Evolutionary conservation across 1,140 invertebrate genomes (phyloP).

Genomic region (Calosoma granatense): DNA sequence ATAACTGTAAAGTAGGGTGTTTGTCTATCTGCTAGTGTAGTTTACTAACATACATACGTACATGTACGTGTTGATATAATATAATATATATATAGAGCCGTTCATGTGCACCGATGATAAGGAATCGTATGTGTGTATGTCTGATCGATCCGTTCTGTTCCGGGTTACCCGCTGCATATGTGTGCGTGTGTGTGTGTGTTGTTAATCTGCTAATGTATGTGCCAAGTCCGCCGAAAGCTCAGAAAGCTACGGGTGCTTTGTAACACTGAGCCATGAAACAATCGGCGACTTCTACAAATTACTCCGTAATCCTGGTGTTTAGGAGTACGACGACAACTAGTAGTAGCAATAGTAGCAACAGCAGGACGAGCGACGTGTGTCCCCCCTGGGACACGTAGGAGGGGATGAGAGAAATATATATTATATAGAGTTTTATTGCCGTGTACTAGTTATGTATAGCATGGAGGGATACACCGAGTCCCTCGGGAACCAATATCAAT

Average conservation of each 20-base stretch:
- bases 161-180: background rate
- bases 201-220: slow-evolving; percentile 9
- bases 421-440: slow-evolving; percentile 7
- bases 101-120: slow-evolving; percentile 2
- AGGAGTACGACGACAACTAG: too few relatives aligned
- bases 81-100: background rate
- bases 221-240: slow-evolving; percentile 1
- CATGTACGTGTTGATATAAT: too few relatives aligned
- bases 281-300: slow-evolving; percentile 7
- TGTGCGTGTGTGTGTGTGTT: background rate
- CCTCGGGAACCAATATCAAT: too few relatives aligned
- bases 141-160: background rate
- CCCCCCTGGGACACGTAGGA: too few relatives aligned
- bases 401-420: too few relatives aligned
- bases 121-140: background rate
- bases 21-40: too few relatives aligned
- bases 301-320: slow-evolving; percentile 4
- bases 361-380: too few relatives aligned
- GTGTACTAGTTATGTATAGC: slow-evolving; percentile 1
- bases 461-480: too few relatives aligned
- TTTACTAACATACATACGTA: too few relatives aligned
- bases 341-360: too few relatives aligned
- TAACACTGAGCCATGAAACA: slow-evolving; percentile 4
- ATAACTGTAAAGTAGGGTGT: too few relatives aligned
- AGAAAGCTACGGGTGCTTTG: slow-evolving; percentile 1